phyloP scores from a whole-genome alignment of 2,113 vertebrate species.

The Condylura cristata region DNA sequence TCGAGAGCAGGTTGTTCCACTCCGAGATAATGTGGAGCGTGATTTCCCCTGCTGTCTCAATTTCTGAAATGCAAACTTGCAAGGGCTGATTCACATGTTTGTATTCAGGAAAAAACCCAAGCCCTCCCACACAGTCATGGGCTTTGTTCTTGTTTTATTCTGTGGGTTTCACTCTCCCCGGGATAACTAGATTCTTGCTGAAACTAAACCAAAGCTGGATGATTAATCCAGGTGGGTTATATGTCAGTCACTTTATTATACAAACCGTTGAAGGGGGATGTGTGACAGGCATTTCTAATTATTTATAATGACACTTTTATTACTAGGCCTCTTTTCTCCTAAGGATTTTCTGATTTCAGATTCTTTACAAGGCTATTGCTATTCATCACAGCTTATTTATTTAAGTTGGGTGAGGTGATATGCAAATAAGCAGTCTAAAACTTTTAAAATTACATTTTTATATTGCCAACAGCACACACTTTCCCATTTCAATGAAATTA shows the following conservation, averaged over 20 bases:
- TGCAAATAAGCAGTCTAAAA: slow-evolving; percentile 41
- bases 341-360: slow-evolving; percentile 16
- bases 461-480: background rate
- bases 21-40: background rate
- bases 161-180: background rate
- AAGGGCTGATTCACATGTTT: background rate
- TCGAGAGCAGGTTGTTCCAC: background rate
- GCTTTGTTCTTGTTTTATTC: background rate
- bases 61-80: slow-evolving; percentile 54
- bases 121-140: background rate
- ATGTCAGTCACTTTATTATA: background rate
- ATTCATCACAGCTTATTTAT: slow-evolving; percentile 17
- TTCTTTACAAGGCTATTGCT: background rate
- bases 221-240: background rate
- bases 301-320: slow-evolving; percentile 46
- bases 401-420: background rate
- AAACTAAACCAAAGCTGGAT: slow-evolving; percentile 17
- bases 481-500: slow-evolving; percentile 2
- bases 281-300: slow-evolving; percentile 58
- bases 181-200: background rate
- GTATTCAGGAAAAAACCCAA: background rate
- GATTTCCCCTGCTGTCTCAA: background rate
- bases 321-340: background rate
- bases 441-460: slow-evolving; percentile 39
- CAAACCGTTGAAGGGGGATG: background rate